Conservation (phyloP, 2,113 vertebrate genomes). For the Nerophis lumbriciformis region DNA sequence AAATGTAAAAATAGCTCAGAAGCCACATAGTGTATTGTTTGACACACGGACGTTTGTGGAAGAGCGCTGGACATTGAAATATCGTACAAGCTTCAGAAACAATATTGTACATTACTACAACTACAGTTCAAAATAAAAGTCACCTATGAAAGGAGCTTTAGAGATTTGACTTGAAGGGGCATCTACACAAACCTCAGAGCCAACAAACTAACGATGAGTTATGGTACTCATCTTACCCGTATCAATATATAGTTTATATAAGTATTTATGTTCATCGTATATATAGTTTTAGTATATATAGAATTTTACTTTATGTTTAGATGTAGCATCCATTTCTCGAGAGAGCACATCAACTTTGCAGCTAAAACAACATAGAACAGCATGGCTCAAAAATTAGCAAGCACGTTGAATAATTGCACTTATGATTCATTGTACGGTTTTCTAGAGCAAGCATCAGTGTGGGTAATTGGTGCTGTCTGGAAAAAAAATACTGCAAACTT, state of each 20-base stretch:
- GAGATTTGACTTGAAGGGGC: constrained; percentile 22
- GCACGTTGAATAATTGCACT: constrained; percentile 96
- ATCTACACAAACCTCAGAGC: constrained; percentile 48
- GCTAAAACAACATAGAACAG: constrained; percentile 57
- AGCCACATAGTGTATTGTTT: constrained; percentile 47
- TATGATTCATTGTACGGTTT: constrained; percentile 75
- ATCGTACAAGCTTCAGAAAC: constrained; percentile 41
- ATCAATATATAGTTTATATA: constrained; percentile 69
- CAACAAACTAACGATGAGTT: constrained; percentile 65
- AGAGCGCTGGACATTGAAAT: constrained; percentile 26
- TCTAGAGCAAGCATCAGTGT: constrained; percentile 68
- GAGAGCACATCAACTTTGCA: constrained; percentile 45
- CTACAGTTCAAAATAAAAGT: constrained; percentile 57
- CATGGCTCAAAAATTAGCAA: constrained; percentile 66
- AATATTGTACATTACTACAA: constrained; percentile 51
- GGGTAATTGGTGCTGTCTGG: constrained; percentile 56
- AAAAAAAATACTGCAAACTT: constrained; percentile 76
- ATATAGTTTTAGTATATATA: constrained; percentile 21
- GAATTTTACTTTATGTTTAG: constrained; percentile 57
- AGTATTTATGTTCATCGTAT: constrained; percentile 27
- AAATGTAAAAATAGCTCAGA: constrained; percentile 37
- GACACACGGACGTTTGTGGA: constrained; percentile 47
- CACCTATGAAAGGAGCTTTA: constrained; percentile 43
- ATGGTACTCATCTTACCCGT: constrained; percentile 73
- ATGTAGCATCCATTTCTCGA: constrained; percentile 51